Base-by-base conservation (phyloP, 53 echinoderm and acorn worm species). In the Holothuria scabra region DNA sequence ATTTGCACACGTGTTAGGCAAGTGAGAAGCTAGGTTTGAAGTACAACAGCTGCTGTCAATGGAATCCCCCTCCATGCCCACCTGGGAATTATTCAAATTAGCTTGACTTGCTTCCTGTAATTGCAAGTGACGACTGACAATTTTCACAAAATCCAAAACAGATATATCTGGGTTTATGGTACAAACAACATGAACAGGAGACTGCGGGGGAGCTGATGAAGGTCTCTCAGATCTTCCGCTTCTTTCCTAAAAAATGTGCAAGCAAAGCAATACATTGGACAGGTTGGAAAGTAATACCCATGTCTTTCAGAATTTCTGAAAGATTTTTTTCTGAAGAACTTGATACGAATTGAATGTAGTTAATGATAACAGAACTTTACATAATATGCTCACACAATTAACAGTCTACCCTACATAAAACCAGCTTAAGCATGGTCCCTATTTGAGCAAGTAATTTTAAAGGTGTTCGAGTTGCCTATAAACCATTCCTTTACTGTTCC, bases 111-210 rank as follows among this genome's bases (percentile, higher is more conserved):
- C 3, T 52, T 52, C 18, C 18, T 52, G 4, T 18, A 52, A 18
- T 16, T 52, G 52, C 52, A 52, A 52, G 69, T 88, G 88, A 48
- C 56, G 29, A 62, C 81, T 87, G n/a, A 95, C 88, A 44, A 93
- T 84, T 66, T 86, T 66, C 20, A 95, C 72, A 37, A 95, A 95
- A 71, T 95, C 92, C 66, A 90, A 79, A 81, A 90, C 90, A 86
- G 90, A 88, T 12, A 95, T 95, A 49, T 90, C 83, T 63, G 95
- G 92, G 84, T 95, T 59, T 18, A 95, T 88, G 20, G 86, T 92
- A 61, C 90, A 92, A 28, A 93, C 83, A 34, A 95, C 90, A 70
- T 95, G 95, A 30, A 90, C 86, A 23, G 95, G 95, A n/a, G 87
- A 48, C 60, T 37, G 84, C 16, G 71, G 52, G 26, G 46, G 56